A percentile compares a stretch with the other conserved stretches of the same genome.
phyloP scores from a whole-genome alignment of 2,113 vertebrate genomes.

The Tachuris rubrigastra region DNA sequence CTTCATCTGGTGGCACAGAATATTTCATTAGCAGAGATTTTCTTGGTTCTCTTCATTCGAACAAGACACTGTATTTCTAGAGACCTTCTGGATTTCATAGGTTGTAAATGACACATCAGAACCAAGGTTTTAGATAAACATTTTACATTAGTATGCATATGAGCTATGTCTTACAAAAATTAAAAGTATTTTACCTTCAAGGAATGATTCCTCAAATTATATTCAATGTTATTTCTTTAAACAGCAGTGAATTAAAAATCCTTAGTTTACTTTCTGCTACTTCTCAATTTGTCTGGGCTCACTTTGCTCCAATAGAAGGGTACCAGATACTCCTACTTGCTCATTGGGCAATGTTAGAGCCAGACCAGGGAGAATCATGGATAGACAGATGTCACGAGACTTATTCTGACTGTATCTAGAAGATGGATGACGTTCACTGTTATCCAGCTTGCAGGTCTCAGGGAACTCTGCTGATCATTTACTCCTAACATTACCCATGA shows the following conservation, averaged over 20 bases:
- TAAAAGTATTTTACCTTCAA: background rate
- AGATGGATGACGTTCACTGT: background rate
- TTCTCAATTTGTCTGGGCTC: background rate
- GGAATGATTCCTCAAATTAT: background rate
- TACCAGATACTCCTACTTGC: background rate
- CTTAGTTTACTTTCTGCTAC: background rate
- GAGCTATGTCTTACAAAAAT: background rate
- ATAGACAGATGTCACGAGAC: background rate
- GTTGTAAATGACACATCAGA: background rate
- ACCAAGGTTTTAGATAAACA: background rate
- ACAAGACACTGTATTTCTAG: background rate
- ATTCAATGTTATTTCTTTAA: background rate
- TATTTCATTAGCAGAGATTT: background rate
- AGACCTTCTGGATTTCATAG: background rate
- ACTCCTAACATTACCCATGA: background rate
- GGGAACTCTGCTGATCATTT: background rate
- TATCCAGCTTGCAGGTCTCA: background rate
- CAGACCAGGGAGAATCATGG: background rate
- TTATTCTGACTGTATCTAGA: background rate
- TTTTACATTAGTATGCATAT: background rate
- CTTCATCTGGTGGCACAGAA: background rate
- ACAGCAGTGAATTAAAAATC: background rate
- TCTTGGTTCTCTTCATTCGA: background rate
- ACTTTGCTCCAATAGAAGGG: background rate
- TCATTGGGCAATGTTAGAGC: background rate